Base-by-base conservation (phyloP, 2,888 invertebrate genomes). In the Buathra laborator region DNA sequence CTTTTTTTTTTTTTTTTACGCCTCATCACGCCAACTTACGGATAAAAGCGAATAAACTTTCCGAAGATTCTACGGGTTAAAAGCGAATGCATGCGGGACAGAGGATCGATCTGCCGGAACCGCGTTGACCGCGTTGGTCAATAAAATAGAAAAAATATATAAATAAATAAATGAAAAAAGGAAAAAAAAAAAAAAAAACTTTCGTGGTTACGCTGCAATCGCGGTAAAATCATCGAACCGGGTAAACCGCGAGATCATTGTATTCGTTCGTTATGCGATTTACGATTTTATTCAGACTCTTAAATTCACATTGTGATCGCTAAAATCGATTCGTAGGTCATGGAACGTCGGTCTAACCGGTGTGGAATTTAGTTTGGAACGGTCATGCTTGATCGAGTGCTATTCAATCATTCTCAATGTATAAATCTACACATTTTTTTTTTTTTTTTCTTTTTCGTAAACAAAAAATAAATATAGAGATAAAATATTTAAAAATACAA, bases 31-130 rank as follows among this genome's bases (percentile, higher is more conserved):
- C 14, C 32, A 5, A 2, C 32, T 9, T n/a, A 5, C 43, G 16
- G 6, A 1, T 29, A 37, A 16, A 10, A 7, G n/a, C n/a, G 7
- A 46, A 37, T 59, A 43, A 44, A 56, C 9, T 59, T 44, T 2
- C 19, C n/a, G 51, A 51, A 16, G 51, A 51, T 51, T 7, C 3
- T 16, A 16, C 7, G 12, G n/a, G 14, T 24, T 14, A 14, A 6
- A 19, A 29, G 5, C 16, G 46, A 51, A 64, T 0, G 10, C 24
- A 46, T 74, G 24, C 19, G n/a, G 51, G 24, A 19, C 1, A 6
- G 48, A 67, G 68, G 81, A 82, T 88, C 81, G 81, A 87, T 85
- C 81, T 74, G 71, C 64, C 84, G 85, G 74, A 82, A 77, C 72
- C 29, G 37, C 72, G 24, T 56, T 81, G 74, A 66, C 64, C 71